These are phyloP conservation scores for Rhabdophis nuchalis DNA, from an alignment of 2,797 vertebrate species.

Conservation along the genomic window DNA sequence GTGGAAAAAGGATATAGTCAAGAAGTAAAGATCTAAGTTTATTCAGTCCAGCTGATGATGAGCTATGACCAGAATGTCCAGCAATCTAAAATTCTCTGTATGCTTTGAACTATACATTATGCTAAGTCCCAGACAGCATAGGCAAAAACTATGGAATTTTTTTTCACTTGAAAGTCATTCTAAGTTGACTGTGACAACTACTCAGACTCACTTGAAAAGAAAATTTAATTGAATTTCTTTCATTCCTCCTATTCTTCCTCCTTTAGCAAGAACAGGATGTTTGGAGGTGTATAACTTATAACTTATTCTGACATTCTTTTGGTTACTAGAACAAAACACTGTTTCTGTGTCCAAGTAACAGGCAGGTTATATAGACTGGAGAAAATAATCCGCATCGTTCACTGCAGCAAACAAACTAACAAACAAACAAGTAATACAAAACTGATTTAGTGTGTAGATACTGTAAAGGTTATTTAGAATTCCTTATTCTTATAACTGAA, in stretches of 20 bases:
- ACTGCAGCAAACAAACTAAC: neutral
- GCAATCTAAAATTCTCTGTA: neutral
- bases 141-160: neutral
- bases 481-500: conserved; percentile 1
- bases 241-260: neutral
- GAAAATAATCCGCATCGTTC: neutral
- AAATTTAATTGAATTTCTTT: neutral
- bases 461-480: neutral
- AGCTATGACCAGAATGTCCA: neutral
- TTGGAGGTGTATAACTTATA: neutral
- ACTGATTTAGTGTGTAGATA: neutral
- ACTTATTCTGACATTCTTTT: neutral
- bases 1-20: neutral
- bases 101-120: neutral
- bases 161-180: neutral
- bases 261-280: neutral
- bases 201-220: neutral
- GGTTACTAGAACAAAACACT: neutral
- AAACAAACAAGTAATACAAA: neutral
- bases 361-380: neutral
- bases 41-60: neutral
- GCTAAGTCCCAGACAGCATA: neutral
- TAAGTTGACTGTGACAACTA: neutral
- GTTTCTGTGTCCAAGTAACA: neutral
- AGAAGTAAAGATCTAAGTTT: neutral